phyloP scores from a whole-genome alignment of 1,140 invertebrate genomes.

The Araneus ventricosus region DNA sequence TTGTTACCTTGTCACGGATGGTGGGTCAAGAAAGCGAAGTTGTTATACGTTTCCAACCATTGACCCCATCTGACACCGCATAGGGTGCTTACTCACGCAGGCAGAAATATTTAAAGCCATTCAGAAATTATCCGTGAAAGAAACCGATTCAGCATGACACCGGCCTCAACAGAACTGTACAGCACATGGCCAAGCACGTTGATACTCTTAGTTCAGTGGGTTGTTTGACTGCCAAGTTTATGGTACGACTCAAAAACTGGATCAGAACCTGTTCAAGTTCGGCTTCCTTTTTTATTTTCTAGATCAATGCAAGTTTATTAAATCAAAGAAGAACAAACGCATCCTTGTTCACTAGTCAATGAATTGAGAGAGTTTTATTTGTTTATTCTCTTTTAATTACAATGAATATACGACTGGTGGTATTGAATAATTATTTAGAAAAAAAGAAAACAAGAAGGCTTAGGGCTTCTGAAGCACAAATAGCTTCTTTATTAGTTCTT shows the following conservation, averaged over 20 bases:
- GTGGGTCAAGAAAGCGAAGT: constrained; percentile 13
- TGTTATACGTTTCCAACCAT: constrained; percentile 23
- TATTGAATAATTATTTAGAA: too few species aligned
- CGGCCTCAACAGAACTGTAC: neutral
- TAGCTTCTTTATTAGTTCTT: too few species aligned
- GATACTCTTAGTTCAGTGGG: neutral
- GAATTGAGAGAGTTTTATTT: too few species aligned
- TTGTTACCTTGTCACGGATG: constrained; percentile 45
- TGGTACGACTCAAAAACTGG: neutral
- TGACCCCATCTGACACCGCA: constrained; percentile 5
- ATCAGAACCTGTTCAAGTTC: neutral
- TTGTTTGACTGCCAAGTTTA: neutral
- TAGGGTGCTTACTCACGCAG: neutral
- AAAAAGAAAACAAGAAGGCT: too few species aligned
- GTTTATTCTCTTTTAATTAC: too few species aligned
- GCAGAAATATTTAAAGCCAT: constrained; percentile 17
- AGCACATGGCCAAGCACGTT: neutral
- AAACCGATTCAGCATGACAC: neutral
- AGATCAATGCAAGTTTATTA: neutral
- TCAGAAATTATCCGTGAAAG: neutral
- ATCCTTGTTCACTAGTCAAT: neutral
- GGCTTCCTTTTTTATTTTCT: neutral
- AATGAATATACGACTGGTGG: too few species aligned
- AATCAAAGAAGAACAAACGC: neutral
- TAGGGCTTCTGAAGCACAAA: too few species aligned